Evolutionary conservation across 1,140 invertebrate genomes (phyloP).

Genomic region (Drosophila chauvacae): DNA sequence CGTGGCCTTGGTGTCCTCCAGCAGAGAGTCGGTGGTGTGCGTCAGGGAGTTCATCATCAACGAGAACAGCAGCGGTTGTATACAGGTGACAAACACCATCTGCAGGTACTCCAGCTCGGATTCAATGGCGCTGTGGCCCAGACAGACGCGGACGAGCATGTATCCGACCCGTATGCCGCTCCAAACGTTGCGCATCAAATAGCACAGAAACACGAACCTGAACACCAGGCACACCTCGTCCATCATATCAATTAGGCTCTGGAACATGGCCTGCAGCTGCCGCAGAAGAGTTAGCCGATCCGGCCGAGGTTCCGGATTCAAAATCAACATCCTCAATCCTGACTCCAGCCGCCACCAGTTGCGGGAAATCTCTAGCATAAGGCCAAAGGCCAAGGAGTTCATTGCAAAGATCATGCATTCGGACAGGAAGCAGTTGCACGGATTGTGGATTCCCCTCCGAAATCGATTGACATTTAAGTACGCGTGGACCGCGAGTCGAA

Average conservation of each 20-base stretch:
- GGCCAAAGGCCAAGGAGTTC: slow-evolving; percentile 23
- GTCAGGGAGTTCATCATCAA: slow-evolving; percentile 13
- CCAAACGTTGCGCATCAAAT: slow-evolving; percentile 30
- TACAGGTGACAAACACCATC: slow-evolving; percentile 18
- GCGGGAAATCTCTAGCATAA: slow-evolving; percentile 14
- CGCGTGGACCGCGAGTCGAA: slow-evolving; percentile 21
- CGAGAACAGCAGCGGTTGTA: slow-evolving; percentile 15
- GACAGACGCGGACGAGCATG: slow-evolving; percentile 25
- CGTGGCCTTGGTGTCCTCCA: slow-evolving; percentile 3
- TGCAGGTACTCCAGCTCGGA: slow-evolving; percentile 18
- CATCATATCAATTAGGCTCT: slow-evolving; percentile 17
- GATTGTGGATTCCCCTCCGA: slow-evolving; percentile 12
- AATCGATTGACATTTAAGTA: slow-evolving; percentile 18
- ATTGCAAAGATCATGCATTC: slow-evolving; percentile 29
- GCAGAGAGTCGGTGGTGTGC: neutral
- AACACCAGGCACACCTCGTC: slow-evolving; percentile 29
- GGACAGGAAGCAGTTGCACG: slow-evolving; percentile 37
- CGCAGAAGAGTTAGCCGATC: neutral
- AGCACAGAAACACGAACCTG: slow-evolving; percentile 28
- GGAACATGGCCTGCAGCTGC: slow-evolving; percentile 7
- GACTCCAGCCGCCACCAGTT: slow-evolving; percentile 29
- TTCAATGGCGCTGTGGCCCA: slow-evolving; percentile 27
- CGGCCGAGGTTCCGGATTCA: neutral
- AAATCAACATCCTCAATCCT: neutral
- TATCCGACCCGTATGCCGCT: slow-evolving; percentile 34